Evolutionary conservation across 2,888 invertebrate species (phyloP).

Genomic region (Pegoplata infirma): DNA sequence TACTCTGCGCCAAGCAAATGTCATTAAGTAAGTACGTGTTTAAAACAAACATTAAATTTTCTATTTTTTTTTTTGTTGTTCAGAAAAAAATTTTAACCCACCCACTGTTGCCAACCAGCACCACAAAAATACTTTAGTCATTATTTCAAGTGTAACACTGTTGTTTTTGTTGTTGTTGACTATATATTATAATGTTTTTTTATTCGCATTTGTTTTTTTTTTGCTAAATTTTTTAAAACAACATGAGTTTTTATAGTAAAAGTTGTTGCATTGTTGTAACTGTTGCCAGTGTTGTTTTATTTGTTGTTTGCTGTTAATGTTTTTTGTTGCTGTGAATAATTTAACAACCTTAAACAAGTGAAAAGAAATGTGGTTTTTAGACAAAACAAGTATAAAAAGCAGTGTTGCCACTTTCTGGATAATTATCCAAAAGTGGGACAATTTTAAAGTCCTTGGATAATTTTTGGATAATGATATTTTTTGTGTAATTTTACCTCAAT

Average conservation of each 20-base stretch:
- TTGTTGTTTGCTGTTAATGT: too few species aligned
- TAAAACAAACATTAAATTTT: constrained; percentile 20
- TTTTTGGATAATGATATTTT: too few species aligned
- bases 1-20: not conserved
- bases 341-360: constrained; percentile 53
- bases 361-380: constrained; percentile 46
- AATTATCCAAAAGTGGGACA: too few species aligned
- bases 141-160: constrained; percentile 11
- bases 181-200: not conserved
- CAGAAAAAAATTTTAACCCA: not conserved
- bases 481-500: too few species aligned
- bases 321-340: constrained; percentile 48
- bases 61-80: not conserved
- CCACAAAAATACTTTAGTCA: constrained; percentile 25
- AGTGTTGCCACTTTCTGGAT: not conserved
- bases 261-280: constrained; percentile 18
- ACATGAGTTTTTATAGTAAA: constrained; percentile 7
- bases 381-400: not conserved
- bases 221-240: not conserved
- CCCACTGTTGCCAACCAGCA: not conserved
- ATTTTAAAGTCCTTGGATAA: too few species aligned
- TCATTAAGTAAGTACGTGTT: constrained; percentile 29
- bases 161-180: too few species aligned
- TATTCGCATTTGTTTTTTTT: not conserved
- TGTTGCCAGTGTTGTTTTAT: constrained; percentile 2